These are phyloP conservation scores for Seriola rivoliana DNA, from an alignment of 2,113 vertebrate genomes.

Conservation along the genomic window DNA sequence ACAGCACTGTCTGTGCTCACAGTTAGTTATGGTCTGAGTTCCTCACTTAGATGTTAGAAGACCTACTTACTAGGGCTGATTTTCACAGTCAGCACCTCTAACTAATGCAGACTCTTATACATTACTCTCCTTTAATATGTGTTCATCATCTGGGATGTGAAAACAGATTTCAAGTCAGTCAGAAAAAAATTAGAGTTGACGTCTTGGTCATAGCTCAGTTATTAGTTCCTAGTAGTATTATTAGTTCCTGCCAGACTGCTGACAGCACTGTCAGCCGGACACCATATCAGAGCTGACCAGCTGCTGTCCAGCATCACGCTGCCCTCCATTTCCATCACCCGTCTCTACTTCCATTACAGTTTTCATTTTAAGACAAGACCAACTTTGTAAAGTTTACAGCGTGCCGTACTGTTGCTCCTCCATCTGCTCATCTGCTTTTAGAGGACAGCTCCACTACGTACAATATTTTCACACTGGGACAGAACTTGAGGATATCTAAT, in stretches of 20 bases:
- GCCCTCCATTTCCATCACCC: neutral
- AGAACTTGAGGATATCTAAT: neutral
- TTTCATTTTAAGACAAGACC: neutral
- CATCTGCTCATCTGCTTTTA: neutral
- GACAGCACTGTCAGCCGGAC: neutral
- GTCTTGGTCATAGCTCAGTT: neutral
- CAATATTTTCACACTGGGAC: neutral
- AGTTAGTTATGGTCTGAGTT: conserved; percentile 18
- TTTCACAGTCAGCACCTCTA: neutral
- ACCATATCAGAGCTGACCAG: neutral
- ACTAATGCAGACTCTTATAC: neutral
- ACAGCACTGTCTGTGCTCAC: conserved; percentile 34
- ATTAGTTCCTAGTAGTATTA: too few species aligned
- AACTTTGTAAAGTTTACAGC: neutral
- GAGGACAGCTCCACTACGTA: neutral
- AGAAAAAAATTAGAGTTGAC: neutral
- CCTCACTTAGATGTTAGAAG: neutral
- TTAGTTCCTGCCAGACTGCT: neutral
- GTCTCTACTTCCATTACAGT: neutral
- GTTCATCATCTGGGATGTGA: neutral
- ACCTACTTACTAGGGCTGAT: neutral
- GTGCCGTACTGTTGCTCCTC: too few species aligned
- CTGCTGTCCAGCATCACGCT: neutral
- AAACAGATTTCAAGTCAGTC: neutral
- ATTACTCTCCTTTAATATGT: neutral